Base-by-base conservation (phyloP, 2,113 vertebrate species). In the Sarotherodon lohbergeri region DNA sequence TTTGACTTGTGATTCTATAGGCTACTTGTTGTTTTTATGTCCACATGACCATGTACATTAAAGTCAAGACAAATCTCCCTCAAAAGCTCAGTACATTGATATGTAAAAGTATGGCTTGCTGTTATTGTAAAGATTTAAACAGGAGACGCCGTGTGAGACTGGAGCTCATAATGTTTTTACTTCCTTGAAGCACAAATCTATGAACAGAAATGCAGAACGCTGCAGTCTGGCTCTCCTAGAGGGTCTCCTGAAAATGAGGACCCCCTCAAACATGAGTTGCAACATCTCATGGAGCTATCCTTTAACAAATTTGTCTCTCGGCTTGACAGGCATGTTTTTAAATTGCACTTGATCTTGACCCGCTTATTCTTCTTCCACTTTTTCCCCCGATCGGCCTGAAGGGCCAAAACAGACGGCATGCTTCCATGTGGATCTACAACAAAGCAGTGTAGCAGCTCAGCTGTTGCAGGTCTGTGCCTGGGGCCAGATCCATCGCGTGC, bases 401-500 rank as follows among this genome's bases (percentile, higher is more conserved):
- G 94, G 92, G 43, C 83, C 88, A 63, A 68, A 86, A 81, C 83
- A 91, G 90, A 91, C 29, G 9, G 61, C 59, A 3, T 55, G 81
- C 91, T 87, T 92, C 73, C 85, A 76, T 91, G 76, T 41, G 78
- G 81, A 81, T 89, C 88, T 52, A 61, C 93, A 92, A 88, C 85
- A 89, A 90, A 92, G 90, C 55, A 83, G 86, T 34, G 7, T 50
- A 85, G 89, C 80, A 80, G 81, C 81, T 89, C 90, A 92, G 87
- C 88, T 89, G 92, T 95, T 63, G 63, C 90, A 80, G 87, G 82
- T 87, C 88, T 68, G 19, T 10, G 93, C 95, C 94, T 84, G 36
- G 79, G 92, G 95, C 93, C 93, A 91, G 86, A 92, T 93, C 88
- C 90, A 93, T 96, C 16, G 92, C 93, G 68, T 96, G 95, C 91